phyloP scores from a whole-genome alignment of 2,888 invertebrate genomes.

The Odontocolon sp. region DNA sequence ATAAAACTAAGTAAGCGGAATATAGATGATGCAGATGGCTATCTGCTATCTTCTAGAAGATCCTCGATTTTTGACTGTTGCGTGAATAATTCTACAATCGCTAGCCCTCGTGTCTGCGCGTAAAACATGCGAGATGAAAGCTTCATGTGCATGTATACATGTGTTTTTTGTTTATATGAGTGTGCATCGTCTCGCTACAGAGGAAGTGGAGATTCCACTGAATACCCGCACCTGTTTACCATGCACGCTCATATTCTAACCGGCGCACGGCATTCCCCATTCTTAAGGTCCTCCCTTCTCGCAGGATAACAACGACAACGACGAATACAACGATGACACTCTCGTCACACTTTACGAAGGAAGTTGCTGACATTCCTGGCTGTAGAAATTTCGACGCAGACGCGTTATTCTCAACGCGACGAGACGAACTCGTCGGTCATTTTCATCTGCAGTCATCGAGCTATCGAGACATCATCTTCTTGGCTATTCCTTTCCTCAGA shows the following conservation, averaged over 20 bases:
- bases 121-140: conserved; percentile 43
- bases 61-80: conserved; percentile 28
- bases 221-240: conserved; percentile 71
- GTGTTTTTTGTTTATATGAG: background rate
- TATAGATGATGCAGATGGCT: too few relatives aligned
- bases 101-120: conserved; percentile 50
- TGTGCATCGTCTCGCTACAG: conserved; percentile 25
- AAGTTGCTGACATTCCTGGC: conserved; percentile 68
- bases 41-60: too few relatives aligned
- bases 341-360: conserved; percentile 59
- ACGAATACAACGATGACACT: conserved; percentile 26
- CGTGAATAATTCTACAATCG: conserved; percentile 17
- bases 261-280: conserved; percentile 61
- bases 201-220: conserved; percentile 68
- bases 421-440: conserved; percentile 12
- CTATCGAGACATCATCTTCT: background rate
- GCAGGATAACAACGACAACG: conserved; percentile 66
- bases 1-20: too few relatives aligned
- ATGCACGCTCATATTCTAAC: conserved; percentile 72
- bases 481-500: conserved; percentile 1
- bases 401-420: conserved; percentile 20
- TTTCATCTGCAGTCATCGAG: conserved; percentile 24
- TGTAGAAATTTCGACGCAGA: conserved; percentile 64
- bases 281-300: conserved; percentile 17
- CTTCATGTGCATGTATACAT: conserved; percentile 3